Conservation (phyloP, 30 jellyfish, hydroid and myxozoan genomes). For the Phacellophora camtschatica region DNA sequence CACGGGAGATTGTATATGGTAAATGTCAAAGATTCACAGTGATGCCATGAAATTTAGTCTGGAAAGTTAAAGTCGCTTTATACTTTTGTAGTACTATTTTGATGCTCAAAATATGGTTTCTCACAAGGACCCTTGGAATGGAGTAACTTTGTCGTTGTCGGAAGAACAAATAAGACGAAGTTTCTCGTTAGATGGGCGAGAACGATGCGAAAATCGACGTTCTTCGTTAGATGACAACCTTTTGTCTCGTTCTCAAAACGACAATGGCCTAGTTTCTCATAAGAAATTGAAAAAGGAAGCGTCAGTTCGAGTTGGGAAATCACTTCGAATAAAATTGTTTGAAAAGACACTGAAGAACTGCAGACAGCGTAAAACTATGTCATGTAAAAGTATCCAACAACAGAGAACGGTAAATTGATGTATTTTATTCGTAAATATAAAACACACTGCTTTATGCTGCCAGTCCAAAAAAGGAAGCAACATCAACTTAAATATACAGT, state of each 20-base stretch:
- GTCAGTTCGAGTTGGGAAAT: slow-evolving; percentile 10
- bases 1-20: too few species aligned
- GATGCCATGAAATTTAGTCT: too few species aligned
- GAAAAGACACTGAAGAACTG: background rate
- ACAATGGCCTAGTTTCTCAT: slow-evolving; percentile 17
- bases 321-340: background rate
- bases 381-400: slow-evolving; percentile 63
- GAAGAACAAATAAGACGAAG: background rate
- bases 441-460: too few species aligned
- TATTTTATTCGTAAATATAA: too few species aligned
- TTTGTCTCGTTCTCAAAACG: slow-evolving; percentile 52
- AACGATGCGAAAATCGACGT: background rate
- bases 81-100: too few species aligned
- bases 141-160: too few species aligned
- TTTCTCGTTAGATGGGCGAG: slow-evolving; percentile 15
- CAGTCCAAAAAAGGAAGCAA: too few species aligned
- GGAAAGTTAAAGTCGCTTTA: too few species aligned
- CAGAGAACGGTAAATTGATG: slow-evolving; percentile 46
- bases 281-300: slow-evolving; percentile 65
- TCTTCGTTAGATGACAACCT: slow-evolving; percentile 9
- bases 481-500: too few species aligned
- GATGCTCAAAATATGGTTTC: too few species aligned
- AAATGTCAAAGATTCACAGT: too few species aligned
- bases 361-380: slow-evolving; percentile 40
- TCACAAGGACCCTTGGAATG: too few species aligned